Conservation (phyloP, 2,888 invertebrate species). For the Gryllus longicercus region DNA sequence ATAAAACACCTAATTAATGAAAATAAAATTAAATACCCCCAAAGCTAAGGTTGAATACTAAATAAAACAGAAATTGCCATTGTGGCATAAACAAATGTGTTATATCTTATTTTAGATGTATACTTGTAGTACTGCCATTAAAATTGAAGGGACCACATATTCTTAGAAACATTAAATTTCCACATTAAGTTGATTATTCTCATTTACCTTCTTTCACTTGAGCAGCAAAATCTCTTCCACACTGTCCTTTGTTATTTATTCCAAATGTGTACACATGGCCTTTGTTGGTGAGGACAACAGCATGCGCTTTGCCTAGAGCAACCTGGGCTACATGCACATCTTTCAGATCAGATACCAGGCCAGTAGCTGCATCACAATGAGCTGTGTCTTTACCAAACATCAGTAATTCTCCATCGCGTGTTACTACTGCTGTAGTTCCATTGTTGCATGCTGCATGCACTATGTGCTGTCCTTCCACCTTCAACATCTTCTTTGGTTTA, state of each 20-base stretch:
- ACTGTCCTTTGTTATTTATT: conserved; percentile 96
- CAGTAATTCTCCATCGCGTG: conserved; percentile 81
- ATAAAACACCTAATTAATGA: too few species aligned
- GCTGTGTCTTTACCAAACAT: conserved; percentile 94
- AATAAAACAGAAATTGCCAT: too few species aligned
- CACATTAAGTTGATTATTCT: background rate
- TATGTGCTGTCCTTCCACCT: conserved; percentile 81
- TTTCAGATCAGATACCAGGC: conserved; percentile 70
- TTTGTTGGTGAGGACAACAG: conserved; percentile 80
- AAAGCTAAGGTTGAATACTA: too few species aligned
- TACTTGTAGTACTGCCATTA: too few species aligned
- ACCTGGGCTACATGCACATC: conserved; percentile 69
- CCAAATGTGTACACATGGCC: conserved; percentile 94
- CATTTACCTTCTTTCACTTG: conserved; percentile 53
- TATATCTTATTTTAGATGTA: too few species aligned
- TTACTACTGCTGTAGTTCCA: conserved; percentile 89
- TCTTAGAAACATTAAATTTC: background rate
- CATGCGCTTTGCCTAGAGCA: conserved; percentile 92
- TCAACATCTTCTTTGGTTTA: conserved; percentile 87
- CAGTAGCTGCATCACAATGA: conserved; percentile 69
- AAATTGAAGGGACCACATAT: background rate
- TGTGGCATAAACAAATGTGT: too few species aligned
- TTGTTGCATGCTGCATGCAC: conserved; percentile 88
- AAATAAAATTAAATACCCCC: too few species aligned
- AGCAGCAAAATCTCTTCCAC: conserved; percentile 77